Evolutionary conservation across 2,888 invertebrate genomes (phyloP), one percentile per base, ranked within the genome.

Genomic region (Pristionchus mayeri): DNA sequence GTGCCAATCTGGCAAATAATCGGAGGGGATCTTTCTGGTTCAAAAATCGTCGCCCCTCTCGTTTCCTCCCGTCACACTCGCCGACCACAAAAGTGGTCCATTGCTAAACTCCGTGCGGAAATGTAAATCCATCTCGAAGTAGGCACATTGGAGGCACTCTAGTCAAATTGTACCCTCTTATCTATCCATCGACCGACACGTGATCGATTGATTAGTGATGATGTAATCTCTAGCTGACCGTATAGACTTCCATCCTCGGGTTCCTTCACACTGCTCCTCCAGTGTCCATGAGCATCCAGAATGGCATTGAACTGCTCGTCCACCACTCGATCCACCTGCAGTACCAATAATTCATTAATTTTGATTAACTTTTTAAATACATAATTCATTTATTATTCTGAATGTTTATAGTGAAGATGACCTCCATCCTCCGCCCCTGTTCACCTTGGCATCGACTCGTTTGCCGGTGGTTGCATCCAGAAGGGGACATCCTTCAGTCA

Each of bases 401-500:
- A 44, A 9, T 44, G 44, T 44, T 44, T 44, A n/a, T n/a, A n/a
- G n/a, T n/a, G n/a, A n/a, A n/a, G n/a, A n/a, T n/a, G n/a, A n/a
- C n/a, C n/a, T n/a, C n/a, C n/a, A n/a, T n/a, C n/a, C n/a, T n/a
- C 13, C n/a, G n/a, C 79, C 18, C 44, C 48, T 54, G 3, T n/a
- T 75, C 52, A 86, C 87, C 85, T 84, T 87, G 87, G 84, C 86
- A 50, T 93, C 90, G 4, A 93, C 92, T 11, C 90, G 79, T n/a
- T 89, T 71, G 3, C 93, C 93, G 11, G 86, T 87, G 40, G 89
- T 89, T 21, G 90, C 90, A 84, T 91, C 91, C 50, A 93, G 86
- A 79, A 94, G 87, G 18, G 93, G 93, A 89, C 94, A 94, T 30
- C 91, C 89, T 75, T 94, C 93, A 0, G 88, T 88, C 34, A 93